These are phyloP conservation scores for Callitettix versicolor DNA, from an alignment of 1,140 invertebrate species.

Conservation along the genomic window DNA sequence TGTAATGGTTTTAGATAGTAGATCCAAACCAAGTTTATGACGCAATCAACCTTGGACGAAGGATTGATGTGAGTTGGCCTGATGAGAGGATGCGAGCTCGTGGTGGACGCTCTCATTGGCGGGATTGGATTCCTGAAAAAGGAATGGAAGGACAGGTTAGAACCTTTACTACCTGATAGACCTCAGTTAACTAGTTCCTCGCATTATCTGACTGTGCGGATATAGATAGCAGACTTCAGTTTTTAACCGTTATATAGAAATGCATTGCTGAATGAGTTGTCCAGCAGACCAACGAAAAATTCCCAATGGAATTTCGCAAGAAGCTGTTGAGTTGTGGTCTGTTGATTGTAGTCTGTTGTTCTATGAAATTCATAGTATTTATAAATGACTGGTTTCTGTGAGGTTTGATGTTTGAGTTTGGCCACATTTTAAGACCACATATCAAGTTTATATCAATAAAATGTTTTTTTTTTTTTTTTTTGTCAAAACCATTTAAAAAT, in stretches of 20 bases:
- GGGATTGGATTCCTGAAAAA: constrained; percentile 74
- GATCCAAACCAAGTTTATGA: constrained; percentile 76
- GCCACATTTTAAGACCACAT: no score
- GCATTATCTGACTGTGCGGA: neutral
- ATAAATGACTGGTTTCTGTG: no score
- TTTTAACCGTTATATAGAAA: neutral
- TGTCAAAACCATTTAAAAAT: no score
- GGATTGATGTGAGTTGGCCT: constrained; percentile 87
- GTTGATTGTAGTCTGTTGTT: no score
- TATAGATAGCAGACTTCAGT: neutral
- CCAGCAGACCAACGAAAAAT: no score
- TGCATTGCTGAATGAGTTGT: neutral
- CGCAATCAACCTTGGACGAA: constrained; percentile 75
- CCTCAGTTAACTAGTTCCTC: neutral
- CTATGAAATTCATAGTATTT: no score
- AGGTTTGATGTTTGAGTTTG: no score
- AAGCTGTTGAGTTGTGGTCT: no score
- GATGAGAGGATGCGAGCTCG: constrained; percentile 72
- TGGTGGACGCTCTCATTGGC: constrained; percentile 78
- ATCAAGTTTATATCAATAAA: no score
- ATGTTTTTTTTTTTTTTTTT: no score
- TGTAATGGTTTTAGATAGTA: constrained; percentile 53
- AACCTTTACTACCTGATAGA: neutral
- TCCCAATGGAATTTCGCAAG: no score
- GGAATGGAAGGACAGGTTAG: constrained; percentile 76